Evolutionary conservation across 2,888 invertebrate genomes (phyloP), one percentile per base, ranked within the genome.

Genomic region (Rapana venosa): DNA sequence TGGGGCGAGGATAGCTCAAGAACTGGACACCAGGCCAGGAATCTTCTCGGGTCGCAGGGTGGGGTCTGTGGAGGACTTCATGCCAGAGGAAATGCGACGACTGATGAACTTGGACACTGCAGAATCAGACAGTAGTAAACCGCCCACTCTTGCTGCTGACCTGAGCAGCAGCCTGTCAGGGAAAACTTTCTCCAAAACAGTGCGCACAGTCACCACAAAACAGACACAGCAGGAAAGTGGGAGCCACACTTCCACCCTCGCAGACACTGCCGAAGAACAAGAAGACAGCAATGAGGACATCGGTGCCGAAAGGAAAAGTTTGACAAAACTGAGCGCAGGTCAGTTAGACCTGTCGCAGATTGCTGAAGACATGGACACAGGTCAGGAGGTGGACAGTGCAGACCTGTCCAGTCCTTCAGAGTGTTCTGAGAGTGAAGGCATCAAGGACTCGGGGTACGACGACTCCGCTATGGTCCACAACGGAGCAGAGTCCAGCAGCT

Each of bases 61-160:
- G 30, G 91, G 92, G 13, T 91, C 91, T 58, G 91, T 92, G 66
- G 91, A 91, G 87, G 91, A 91, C 87, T 92, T 91, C 30, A 92
- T 92, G 92, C 91, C 91, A 11, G 90, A 90, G 77, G 91, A 92
- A 84, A 92, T 92, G 89, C 86, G 91, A 26, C 90, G 89, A 22
- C 91, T 91, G 83, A 92, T 92, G 92, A 91, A 90, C n/a, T 90
- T 91, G 32, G 92, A 92, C 35, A 88, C 90, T 13, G 87, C 74
- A 30, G 88, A 77, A 17, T 88, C 91, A 36, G 88, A 89, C 32
- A 90, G 87, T 61, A 84, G 47, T 11, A 86, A 32, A 79, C 87
- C 20, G 22, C 30, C 26, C 13, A 26, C 6, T 5, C 35, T 30
- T 35, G 85, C 32, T 32, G 74, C 22, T 13, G 79, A 79, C 47